phyloP scores from a whole-genome alignment of 2,113 vertebrate species.

The Calyptommatus sinebrachiatus region DNA sequence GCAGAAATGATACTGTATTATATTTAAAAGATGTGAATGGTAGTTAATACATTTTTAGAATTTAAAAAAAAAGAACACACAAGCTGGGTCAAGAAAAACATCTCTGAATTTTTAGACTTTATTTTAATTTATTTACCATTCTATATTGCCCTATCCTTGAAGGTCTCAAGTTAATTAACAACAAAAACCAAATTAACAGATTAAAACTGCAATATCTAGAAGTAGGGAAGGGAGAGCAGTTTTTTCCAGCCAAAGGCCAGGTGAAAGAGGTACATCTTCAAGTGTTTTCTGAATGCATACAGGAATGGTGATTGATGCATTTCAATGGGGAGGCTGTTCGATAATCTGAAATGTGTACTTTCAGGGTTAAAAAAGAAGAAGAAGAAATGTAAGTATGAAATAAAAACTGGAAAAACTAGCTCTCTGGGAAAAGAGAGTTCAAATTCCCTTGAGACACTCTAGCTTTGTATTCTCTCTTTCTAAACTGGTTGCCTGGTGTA shows the following conservation, averaged over 20 bases:
- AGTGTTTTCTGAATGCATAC: no score
- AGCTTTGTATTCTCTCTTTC: slow-evolving; percentile 10
- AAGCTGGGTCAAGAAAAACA: background rate
- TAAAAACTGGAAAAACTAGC: background rate
- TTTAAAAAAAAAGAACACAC: background rate
- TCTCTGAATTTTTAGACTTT: background rate
- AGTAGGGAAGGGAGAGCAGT: no score
- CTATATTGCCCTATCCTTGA: no score
- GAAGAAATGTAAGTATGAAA: background rate
- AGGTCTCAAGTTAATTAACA: no score
- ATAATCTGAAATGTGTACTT: background rate
- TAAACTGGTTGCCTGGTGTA: slow-evolving; percentile 16
- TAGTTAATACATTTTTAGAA: background rate
- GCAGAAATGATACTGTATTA: background rate
- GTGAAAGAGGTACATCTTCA: no score
- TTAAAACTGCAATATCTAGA: no score
- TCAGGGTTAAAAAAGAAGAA: background rate
- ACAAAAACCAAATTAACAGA: no score
- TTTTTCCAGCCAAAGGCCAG: no score
- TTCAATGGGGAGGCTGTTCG: no score
- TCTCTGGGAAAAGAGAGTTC: background rate
- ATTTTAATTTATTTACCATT: no score
- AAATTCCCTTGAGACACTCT: slow-evolving; percentile 12
- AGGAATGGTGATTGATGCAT: no score
- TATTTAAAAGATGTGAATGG: background rate